Conservation (phyloP, 2,797 vertebrate genomes). For the Hypotaenidia okinawae region DNA sequence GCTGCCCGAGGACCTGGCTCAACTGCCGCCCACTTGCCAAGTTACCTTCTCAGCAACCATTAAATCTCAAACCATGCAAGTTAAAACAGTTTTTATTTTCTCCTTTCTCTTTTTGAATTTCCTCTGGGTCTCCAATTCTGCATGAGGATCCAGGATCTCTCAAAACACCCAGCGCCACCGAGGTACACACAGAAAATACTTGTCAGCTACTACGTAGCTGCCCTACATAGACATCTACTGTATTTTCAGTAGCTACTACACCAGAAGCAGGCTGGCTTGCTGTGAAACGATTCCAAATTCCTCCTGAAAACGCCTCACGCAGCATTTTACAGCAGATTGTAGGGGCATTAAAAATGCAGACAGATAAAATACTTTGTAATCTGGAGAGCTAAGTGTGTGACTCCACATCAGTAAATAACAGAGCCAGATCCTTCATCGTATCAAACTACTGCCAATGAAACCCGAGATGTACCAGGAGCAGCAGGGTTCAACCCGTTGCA, state of each 20-base stretch:
- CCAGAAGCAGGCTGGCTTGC: neutral
- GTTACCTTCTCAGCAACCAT: neutral
- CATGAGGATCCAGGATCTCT: neutral
- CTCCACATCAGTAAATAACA: neutral
- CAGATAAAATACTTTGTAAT: neutral
- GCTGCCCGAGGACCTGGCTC: rapidly evolving
- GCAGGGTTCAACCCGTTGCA: neutral
- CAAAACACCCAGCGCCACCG: neutral
- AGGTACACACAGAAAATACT: constrained; percentile 3
- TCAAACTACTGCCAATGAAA: constrained; percentile 1
- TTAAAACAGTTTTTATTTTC: neutral
- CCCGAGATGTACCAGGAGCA: neutral
- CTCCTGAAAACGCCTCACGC: neutral
- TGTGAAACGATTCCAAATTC: neutral
- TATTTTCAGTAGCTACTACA: constrained; percentile 54
- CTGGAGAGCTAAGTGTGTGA: neutral
- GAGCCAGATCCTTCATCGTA: neutral
- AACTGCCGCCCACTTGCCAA: rapidly evolving
- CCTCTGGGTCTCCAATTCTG: neutral
- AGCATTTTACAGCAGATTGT: neutral
- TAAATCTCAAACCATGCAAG: neutral
- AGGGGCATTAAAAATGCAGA: neutral
- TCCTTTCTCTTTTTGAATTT: neutral
- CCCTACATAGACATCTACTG: constrained; percentile 56
- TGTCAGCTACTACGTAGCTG: constrained; percentile 17